Evolutionary conservation across 2,888 invertebrate species (phyloP), one percentile per base, ranked within the genome.

Genomic region (Platerodrilus igneus): DNA sequence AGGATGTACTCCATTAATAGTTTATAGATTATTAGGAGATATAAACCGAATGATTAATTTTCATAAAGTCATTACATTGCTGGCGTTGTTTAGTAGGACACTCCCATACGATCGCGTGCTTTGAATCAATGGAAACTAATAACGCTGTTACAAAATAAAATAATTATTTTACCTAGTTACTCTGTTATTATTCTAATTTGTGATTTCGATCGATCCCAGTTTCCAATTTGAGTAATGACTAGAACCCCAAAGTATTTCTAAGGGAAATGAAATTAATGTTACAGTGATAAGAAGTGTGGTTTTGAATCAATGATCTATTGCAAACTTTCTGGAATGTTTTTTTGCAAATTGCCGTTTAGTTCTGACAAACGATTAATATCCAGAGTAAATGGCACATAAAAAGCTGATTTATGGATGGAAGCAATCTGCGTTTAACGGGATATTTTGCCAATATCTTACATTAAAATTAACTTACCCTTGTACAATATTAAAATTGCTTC

Each of bases 321-420:
- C 56, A 45, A 49, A 56, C 50, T 51, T 51, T 52, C 46, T 43
- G 47, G 42, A 50, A 52, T 45, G 45, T 48, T 48, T 58, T 60
- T 58, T 55, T 53, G 55, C 56, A 58, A 60, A 60, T 60, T 60
- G 57, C 62, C 58, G 55, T 56, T 58, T 59, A 57, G 53, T 60
- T 58, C 60, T 53, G 60, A 58, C 61, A 57, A 62, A 61, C 66
- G 64, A 67, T 66, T 66, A 67, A 66, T 67, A 67, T 64, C 59
- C 58, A 54, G 53, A 57, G 61, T 62, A 63, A 67, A 66, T 64
- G 65, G 64, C 60, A 60, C 64, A 66, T 64, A 66, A 66, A 65
- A 65, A 65, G 54, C 60, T 65, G 65, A 67, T 67, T 66, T 67
- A 67, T 66, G 55, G 55, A 56, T 52, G 54, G 49, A 41, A 50